A percentile compares a stretch with the other conserved stretches of the same genome.
Evolutionary conservation across 1,140 invertebrate species (phyloP).

Genomic region (Drosophila orena): DNA sequence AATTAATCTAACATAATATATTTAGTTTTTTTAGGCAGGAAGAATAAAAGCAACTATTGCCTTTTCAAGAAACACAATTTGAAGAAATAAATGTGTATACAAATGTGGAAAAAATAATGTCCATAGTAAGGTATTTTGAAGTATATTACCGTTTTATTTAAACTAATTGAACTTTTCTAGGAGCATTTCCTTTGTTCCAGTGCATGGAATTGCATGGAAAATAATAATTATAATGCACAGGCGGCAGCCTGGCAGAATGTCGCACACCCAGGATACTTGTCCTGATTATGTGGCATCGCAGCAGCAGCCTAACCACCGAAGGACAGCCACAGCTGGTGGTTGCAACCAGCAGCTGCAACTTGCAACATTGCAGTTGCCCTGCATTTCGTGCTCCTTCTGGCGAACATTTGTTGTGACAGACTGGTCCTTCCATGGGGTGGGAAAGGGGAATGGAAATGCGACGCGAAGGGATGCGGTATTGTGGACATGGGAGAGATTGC

Average conservation of each 20-base stretch:
- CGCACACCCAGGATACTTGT: conserved; percentile 71
- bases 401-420: conserved; percentile 77
- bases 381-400: conserved; percentile 32
- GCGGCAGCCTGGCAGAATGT: conserved; percentile 54
- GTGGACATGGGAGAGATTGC: background rate
- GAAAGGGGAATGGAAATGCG: too few relatives aligned
- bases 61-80: too few relatives aligned
- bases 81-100: too few relatives aligned
- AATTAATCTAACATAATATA: too few relatives aligned
- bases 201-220: conserved; percentile 58
- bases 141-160: background rate
- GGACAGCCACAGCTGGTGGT: conserved; percentile 53
- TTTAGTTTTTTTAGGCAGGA: too few relatives aligned
- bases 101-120: too few relatives aligned
- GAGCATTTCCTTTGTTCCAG: background rate
- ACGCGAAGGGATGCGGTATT: background rate
- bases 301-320: conserved; percentile 39
- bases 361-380: conserved; percentile 59
- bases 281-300: conserved; percentile 72
- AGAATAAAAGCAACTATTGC: too few relatives aligned
- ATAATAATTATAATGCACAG: conserved; percentile 69
- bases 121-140: background rate
- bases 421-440: conserved; percentile 7
- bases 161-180: background rate
- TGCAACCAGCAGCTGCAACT: conserved; percentile 46